phyloP scores from a whole-genome alignment of 2,888 invertebrate genomes.

The Thysanoteuthis rhombus region DNA sequence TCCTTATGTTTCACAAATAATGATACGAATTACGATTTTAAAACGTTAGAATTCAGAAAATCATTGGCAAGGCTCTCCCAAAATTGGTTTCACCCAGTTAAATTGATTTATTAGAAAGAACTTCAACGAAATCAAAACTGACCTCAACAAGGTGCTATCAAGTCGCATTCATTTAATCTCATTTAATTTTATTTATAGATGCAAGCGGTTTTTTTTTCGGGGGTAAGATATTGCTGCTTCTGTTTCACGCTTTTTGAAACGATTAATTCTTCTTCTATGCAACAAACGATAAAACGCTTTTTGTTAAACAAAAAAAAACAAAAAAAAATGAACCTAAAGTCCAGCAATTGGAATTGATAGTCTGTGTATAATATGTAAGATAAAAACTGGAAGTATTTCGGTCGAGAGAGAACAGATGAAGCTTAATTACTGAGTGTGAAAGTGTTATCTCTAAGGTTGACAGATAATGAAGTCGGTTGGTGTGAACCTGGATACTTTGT shows the following conservation, averaged over 20 bases:
- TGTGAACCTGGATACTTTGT: not conserved
- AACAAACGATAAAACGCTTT: not conserved
- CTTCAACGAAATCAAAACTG: not conserved
- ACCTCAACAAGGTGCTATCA: not conserved
- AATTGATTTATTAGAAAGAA: not conserved
- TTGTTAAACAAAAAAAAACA: no score
- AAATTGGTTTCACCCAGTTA: not conserved
- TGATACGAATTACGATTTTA: not conserved
- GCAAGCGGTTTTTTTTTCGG: not conserved
- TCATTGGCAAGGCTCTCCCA: not conserved
- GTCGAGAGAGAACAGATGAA: not conserved
- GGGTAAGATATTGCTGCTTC: not conserved
- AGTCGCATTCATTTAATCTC: not conserved
- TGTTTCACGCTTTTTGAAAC: not conserved
- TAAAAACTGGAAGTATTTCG: not conserved
- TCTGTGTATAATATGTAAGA: not conserved
- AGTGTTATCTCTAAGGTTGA: not conserved
- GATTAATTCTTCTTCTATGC: constrained; percentile 12
- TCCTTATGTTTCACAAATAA: not conserved
- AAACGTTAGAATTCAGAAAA: not conserved
- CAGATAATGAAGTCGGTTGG: constrained; percentile 12
- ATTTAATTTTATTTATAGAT: not conserved
- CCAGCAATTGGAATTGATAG: not conserved
- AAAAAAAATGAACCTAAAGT: not conserved
- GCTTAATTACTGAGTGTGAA: constrained; percentile 12